phyloP scores from a whole-genome alignment of 2,797 vertebrate genomes.

The Borostomias antarcticus region DNA sequence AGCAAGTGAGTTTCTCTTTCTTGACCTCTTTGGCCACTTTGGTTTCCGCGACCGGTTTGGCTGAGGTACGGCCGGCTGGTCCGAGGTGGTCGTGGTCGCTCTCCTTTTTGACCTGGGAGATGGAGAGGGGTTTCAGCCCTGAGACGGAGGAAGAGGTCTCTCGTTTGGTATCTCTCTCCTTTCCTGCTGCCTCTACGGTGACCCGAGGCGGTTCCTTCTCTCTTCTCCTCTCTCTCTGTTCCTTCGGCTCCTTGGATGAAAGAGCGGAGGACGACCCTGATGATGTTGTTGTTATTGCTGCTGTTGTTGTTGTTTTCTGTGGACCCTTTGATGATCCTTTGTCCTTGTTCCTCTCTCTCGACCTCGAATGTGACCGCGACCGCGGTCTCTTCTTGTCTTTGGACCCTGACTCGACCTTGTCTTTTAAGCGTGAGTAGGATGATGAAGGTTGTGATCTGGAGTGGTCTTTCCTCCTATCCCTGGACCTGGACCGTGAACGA shows the following conservation, averaged over 20 bases:
- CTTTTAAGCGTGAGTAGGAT: conserved; percentile 41
- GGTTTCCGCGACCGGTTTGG: conserved; percentile 27
- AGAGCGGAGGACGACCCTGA: conserved; percentile 16
- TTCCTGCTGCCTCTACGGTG: conserved; percentile 33
- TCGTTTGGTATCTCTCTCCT: conserved; percentile 30
- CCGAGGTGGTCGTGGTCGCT: conserved; percentile 15
- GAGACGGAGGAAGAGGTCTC: conserved; percentile 7
- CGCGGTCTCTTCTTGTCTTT: conserved; percentile 67
- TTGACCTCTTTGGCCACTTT: conserved; percentile 55
- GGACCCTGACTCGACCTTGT: conserved; percentile 45
- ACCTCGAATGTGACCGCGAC: conserved; percentile 70
- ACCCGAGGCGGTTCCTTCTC: conserved; percentile 28
- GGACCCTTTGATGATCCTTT: conserved; percentile 28
- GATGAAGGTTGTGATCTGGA: conserved; percentile 44
- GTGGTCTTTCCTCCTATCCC: conserved; percentile 77
- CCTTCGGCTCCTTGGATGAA: conserved; percentile 45
- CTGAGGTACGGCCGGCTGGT: conserved; percentile 17
- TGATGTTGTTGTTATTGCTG: conserved; percentile 37
- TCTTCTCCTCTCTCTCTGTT: conserved; percentile 48
- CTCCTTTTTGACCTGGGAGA: conserved; percentile 42
- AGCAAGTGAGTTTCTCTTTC: conserved; percentile 41
- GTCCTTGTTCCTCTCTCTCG: conserved; percentile 65
- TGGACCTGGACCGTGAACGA: conserved; percentile 71
- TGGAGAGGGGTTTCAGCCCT: not conserved
- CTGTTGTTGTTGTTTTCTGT: conserved; percentile 18